phyloP scores from a whole-genome alignment of 2,113 vertebrate genomes.

The Chauna torquata region DNA sequence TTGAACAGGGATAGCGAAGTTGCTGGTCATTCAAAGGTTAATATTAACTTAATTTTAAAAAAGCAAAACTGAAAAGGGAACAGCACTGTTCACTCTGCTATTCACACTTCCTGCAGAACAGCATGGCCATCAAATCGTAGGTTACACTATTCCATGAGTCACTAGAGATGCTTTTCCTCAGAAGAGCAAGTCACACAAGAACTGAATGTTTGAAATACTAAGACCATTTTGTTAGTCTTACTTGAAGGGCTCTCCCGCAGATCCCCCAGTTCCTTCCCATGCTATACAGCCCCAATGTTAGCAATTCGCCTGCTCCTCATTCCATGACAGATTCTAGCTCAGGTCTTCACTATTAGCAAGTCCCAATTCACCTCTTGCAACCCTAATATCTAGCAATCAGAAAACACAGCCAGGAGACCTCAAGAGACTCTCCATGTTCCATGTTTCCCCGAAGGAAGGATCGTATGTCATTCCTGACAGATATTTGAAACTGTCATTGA shows the following conservation, averaged over 20 bases:
- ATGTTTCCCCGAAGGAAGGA: not conserved
- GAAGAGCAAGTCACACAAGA: not conserved
- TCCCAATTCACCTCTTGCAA: not conserved
- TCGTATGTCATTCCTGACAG: slow-evolving; percentile 26
- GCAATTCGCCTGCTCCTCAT: not conserved
- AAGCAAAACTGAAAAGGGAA: not conserved
- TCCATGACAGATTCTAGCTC: not conserved
- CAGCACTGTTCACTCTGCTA: not conserved
- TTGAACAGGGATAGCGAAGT: not conserved
- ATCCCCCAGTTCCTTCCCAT: not conserved
- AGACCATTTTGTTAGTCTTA: not conserved
- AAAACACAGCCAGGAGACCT: not conserved
- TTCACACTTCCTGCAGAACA: not conserved
- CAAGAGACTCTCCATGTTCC: not conserved
- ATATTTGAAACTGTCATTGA: too few relatives aligned
- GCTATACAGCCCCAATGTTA: not conserved
- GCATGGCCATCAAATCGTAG: not conserved
- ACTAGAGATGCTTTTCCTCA: not conserved
- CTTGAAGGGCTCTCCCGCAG: not conserved
- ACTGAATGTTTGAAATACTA: not conserved
- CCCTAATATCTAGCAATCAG: not conserved
- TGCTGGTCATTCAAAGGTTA: not conserved
- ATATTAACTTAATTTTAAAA: rapidly evolving
- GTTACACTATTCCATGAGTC: not conserved
- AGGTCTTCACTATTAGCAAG: not conserved